These are phyloP conservation scores for Pomacea canaliculata DNA, from an alignment of 2,888 invertebrate genomes.

Conservation along the genomic window DNA sequence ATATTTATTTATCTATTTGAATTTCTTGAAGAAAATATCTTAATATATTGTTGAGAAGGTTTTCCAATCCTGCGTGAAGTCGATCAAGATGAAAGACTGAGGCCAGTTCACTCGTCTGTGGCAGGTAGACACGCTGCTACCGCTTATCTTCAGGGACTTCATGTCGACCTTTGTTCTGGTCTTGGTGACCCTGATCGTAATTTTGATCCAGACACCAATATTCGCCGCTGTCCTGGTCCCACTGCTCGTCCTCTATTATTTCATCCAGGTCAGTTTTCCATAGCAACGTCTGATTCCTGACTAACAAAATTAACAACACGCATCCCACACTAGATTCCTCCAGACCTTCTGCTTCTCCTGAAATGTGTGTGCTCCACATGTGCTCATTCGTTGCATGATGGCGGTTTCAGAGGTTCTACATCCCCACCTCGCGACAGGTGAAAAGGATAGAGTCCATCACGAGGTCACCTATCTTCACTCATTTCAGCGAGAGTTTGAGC, in stretches of 20 bases:
- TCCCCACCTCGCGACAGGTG: conserved; percentile 67
- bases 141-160: conserved; percentile 29
- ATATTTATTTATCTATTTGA: too few relatives aligned
- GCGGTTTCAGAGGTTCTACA: conserved; percentile 71
- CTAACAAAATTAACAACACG: too few relatives aligned
- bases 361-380: too few relatives aligned
- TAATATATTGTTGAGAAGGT: too few relatives aligned
- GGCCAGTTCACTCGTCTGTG: too few relatives aligned
- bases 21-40: too few relatives aligned
- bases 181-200: conserved; percentile 37
- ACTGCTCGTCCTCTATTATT: conserved; percentile 38
- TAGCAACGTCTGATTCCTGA: too few relatives aligned
- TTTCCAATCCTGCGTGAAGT: too few relatives aligned
- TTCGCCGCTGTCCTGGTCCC: conserved; percentile 45
- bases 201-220: conserved; percentile 46
- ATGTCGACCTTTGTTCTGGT: conserved; percentile 28
- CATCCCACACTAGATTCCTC: too few relatives aligned
- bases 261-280: conserved; percentile 41
- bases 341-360: background rate
- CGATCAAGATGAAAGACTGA: too few relatives aligned
- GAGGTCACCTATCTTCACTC: conserved; percentile 66
- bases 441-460: conserved; percentile 66
- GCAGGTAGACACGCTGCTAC: conserved; percentile 31
- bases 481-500: conserved; percentile 72
- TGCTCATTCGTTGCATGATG: too few relatives aligned